Conservation (phyloP, 1,140 invertebrate genomes). For the Plodia interpunctella region DNA sequence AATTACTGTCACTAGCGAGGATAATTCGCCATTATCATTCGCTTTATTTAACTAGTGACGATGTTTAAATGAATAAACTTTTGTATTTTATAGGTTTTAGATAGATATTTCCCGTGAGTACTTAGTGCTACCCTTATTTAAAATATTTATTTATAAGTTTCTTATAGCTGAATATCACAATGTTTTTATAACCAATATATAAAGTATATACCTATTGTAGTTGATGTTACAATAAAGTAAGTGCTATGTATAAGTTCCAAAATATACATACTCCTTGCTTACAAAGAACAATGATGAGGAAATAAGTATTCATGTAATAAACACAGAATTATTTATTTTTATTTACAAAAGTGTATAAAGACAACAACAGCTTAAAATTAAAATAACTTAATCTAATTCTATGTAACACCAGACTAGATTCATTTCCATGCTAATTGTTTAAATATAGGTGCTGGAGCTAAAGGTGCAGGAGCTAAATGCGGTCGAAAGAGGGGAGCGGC, state of each 20-base stretch:
- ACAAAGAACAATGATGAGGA: not conserved
- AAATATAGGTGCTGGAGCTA: conserved; percentile 36
- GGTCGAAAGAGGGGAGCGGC: conserved; percentile 20
- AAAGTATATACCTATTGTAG: too few relatives aligned
- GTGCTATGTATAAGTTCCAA: too few relatives aligned
- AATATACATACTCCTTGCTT: too few relatives aligned
- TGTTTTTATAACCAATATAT: too few relatives aligned
- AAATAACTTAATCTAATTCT: conserved; percentile 26
- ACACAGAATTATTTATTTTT: conserved; percentile 26
- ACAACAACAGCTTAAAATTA: conserved; percentile 25
- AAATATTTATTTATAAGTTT: too few relatives aligned
- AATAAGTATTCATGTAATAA: not conserved
- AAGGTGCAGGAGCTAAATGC: conserved; percentile 29
- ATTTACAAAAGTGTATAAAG: conserved; percentile 36
- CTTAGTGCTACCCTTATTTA: too few relatives aligned
- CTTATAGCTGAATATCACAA: too few relatives aligned
- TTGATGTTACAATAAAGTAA: too few relatives aligned
- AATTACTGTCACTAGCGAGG: conserved; percentile 5
- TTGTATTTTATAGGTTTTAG: too few relatives aligned
- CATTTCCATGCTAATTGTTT: conserved; percentile 62
- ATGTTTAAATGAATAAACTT: too few relatives aligned
- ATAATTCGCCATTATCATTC: not conserved
- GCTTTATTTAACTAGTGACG: not conserved
- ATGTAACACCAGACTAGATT: conserved; percentile 35
- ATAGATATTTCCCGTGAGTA: too few relatives aligned